Percentiles rank a stretch among this genome's conserved stretches.
phyloP scores from a whole-genome alignment of 2,113 vertebrate species.

The Leptodactylus fuscus region DNA sequence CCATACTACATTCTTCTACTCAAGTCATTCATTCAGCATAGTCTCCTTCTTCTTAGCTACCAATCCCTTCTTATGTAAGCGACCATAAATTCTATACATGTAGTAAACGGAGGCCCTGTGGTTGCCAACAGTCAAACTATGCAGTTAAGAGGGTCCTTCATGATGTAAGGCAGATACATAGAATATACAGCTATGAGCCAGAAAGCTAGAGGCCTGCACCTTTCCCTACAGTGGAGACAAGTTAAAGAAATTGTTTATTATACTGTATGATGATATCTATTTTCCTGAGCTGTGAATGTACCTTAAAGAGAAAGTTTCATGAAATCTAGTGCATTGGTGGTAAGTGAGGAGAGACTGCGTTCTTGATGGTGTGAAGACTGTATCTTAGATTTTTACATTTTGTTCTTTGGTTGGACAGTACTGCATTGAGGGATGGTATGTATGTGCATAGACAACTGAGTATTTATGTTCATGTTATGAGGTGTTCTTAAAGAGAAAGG shows the following conservation, averaged over 20 bases:
- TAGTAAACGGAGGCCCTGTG: no score
- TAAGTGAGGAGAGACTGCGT: neutral
- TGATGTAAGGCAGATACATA: no score
- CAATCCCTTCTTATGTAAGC: neutral
- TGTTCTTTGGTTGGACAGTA: neutral
- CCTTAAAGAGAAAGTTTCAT: neutral
- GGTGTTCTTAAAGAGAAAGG: neutral
- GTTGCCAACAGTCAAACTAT: no score
- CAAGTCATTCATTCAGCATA: neutral
- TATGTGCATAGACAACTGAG: neutral
- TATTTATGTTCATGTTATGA: neutral
- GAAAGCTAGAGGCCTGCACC: neutral
- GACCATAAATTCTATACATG: neutral
- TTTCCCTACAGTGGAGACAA: neutral
- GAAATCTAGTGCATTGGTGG: neutral
- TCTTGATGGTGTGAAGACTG: neutral
- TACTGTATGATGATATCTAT: neutral
- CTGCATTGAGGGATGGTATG: neutral
- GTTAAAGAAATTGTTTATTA: no score
- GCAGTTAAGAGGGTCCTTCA: no score
- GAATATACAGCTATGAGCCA: no score
- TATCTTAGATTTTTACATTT: neutral
- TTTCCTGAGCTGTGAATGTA: neutral
- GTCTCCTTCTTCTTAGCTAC: neutral
- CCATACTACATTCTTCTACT: neutral